phyloP scores from a whole-genome alignment of 2,888 invertebrate genomes.

The Cheilosia variabilis region DNA sequence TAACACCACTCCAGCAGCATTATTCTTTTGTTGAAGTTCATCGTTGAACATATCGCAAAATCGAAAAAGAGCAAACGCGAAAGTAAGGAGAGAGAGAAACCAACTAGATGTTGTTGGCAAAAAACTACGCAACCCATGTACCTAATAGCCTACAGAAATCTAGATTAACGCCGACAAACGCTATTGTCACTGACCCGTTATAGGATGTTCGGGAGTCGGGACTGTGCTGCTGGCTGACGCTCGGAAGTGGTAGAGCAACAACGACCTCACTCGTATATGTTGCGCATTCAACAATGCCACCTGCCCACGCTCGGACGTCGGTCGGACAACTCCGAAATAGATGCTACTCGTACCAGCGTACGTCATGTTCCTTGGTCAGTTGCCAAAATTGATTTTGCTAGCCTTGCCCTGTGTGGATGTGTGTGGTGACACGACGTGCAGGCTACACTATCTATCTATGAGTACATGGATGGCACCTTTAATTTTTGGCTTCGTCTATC shows the following conservation, averaged over 20 bases:
- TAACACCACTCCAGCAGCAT: constrained; percentile 49
- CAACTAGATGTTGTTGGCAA: constrained; percentile 19
- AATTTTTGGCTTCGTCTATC: constrained; percentile 65
- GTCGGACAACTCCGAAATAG: constrained; percentile 20
- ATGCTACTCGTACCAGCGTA: constrained; percentile 40
- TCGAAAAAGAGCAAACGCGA: constrained; percentile 6
- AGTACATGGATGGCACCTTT: constrained; percentile 52
- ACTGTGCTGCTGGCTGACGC: constrained; percentile 41
- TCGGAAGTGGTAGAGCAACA: constrained; percentile 48
- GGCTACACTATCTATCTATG: constrained; percentile 18
- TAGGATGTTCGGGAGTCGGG: constrained; percentile 63
- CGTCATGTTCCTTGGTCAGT: constrained; percentile 77
- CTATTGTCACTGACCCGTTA: constrained; percentile 72
- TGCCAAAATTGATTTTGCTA: constrained; percentile 79
- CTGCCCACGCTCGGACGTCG: constrained; percentile 5
- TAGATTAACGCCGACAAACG: constrained; percentile 72
- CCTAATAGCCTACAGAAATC: constrained; percentile 69
- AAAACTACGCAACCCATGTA: constrained; percentile 34
- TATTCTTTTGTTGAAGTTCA: constrained; percentile 33
- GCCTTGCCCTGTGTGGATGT: constrained; percentile 10
- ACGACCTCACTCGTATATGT: constrained; percentile 43
- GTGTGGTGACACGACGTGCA: constrained; percentile 44
- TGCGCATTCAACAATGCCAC: constrained; percentile 71
- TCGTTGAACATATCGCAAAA: constrained; percentile 11
- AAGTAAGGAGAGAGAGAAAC: neutral